phyloP scores from a whole-genome alignment of 2,113 vertebrate genomes.

The Datnioides undecimradiatus region DNA sequence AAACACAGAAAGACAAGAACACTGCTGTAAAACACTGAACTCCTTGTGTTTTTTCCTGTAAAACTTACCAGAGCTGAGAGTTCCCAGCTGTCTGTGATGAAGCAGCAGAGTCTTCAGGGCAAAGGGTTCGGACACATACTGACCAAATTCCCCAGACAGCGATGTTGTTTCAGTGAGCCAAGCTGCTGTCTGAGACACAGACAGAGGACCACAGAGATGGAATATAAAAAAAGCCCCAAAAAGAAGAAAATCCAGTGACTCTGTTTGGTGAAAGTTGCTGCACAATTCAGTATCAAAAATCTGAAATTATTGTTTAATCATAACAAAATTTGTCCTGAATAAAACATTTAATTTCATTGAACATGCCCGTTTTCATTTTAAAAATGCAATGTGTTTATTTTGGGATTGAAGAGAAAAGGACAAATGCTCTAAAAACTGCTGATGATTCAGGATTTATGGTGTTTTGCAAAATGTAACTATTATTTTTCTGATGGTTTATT shows the following conservation, averaged over 20 bases:
- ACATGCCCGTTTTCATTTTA: background rate
- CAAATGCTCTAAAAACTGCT: no score
- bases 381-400: no score
- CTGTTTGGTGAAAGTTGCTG: background rate
- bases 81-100: conserved; percentile 61
- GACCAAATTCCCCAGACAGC: conserved; percentile 40
- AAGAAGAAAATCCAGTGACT: background rate
- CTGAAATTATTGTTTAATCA: background rate
- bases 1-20: background rate
- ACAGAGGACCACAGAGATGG: background rate
- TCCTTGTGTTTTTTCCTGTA: background rate
- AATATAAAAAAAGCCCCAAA: no score
- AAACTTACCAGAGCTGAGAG: conserved; percentile 49
- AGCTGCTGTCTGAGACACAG: conserved; percentile 56
- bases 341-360: background rate
- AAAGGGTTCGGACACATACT: conserved; percentile 51
- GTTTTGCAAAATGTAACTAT: no score
- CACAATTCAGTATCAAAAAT: no score
- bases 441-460: no score
- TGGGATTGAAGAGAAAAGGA: no score
- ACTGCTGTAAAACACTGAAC: background rate
- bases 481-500: no score
- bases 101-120: conserved; percentile 64
- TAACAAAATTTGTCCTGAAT: background rate
- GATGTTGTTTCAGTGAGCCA: conserved; percentile 61